Evolutionary conservation across 30 jellyfish, hydroid and myxozoan species (phyloP), one percentile per base, ranked within the genome.

Genomic region (Aurelia coerulea): DNA sequence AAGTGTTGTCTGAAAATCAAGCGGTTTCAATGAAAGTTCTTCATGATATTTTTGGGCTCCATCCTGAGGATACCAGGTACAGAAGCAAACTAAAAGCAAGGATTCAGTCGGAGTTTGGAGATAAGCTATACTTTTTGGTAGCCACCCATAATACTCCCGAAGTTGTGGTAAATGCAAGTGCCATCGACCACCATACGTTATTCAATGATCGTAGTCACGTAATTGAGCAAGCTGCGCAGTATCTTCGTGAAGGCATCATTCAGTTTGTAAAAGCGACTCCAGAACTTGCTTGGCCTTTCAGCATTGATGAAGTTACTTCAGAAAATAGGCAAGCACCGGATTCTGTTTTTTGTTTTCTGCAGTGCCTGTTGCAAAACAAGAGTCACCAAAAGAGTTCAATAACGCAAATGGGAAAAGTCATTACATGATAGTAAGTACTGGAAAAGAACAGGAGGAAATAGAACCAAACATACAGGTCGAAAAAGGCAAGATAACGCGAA

Each of bases 211-310:
- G 67, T 76, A 35, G 81, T 51, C 72, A 81, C 53, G 52, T 69
- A 23, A 52, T 81, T 84, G 31, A 81, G 59, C 84, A 81, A 81
- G 91, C 91, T 34, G 91, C 91, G 7, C 77, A 54, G 37, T 81
- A 81, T 81, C 53, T 81, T 12, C 4, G 91, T 15, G 89, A 81
- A 42, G 89, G 41, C 34, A 69, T 81, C 56, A 10, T 68, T 66
- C n/a, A 67, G 67, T 66, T 58, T 67, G 89, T 50, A 19, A 17
- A 62, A 46, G 34, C 67, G 13, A 42, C 32, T 7, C 71, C 87
- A 13, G 90, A 80, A 16, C 34, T 80, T 31, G 19, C 87, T 62
- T 62, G 90, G 88, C 90, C 90, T 13, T 19, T 63, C 15, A 79
- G 59, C 88, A 18, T 79, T 29, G 88, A 68, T 17, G 78, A 69